These are phyloP conservation scores for Papilio aristodemus DNA, from an alignment of 1,140 invertebrate species.

Conservation along the genomic window DNA sequence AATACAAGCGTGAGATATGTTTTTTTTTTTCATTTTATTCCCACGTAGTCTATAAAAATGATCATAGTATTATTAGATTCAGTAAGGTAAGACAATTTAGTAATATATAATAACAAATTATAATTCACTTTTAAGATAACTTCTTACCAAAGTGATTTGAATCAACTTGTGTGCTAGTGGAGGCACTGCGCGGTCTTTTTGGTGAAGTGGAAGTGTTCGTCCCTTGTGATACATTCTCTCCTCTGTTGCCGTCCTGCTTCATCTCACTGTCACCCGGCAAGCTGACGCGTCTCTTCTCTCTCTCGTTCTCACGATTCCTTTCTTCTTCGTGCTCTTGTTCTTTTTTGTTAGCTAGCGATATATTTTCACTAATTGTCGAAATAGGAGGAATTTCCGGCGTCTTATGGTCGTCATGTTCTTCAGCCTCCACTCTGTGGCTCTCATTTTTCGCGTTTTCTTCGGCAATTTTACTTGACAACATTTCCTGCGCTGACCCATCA, in stretches of 20 bases:
- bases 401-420: conserved; percentile 78
- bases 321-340: conserved; percentile 68
- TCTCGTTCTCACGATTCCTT: conserved; percentile 63
- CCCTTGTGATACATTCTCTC: conserved; percentile 63
- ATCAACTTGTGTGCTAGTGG: conserved; percentile 89
- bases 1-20: too few relatives aligned
- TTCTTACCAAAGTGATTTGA: conserved; percentile 84
- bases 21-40: too few relatives aligned
- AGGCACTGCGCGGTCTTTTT: conserved; percentile 87
- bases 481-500: conserved; percentile 50
- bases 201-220: conserved; percentile 79
- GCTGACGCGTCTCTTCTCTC: conserved; percentile 82
- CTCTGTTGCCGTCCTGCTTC: conserved; percentile 66
- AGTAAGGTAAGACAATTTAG: too few relatives aligned
- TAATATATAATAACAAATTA: too few relatives aligned
- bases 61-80: too few relatives aligned
- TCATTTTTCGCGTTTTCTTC: conserved; percentile 74
- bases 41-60: too few relatives aligned
- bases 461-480: conserved; percentile 53
- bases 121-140: too few relatives aligned
- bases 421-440: conserved; percentile 58
- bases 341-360: conserved; percentile 71
- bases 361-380: conserved; percentile 86
- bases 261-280: conserved; percentile 83
- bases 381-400: conserved; percentile 86